A percentile compares a stretch with the other conserved stretches of the same genome.
Evolutionary conservation across 2,888 invertebrate species (phyloP).

Genomic region (Ophion costatus): DNA sequence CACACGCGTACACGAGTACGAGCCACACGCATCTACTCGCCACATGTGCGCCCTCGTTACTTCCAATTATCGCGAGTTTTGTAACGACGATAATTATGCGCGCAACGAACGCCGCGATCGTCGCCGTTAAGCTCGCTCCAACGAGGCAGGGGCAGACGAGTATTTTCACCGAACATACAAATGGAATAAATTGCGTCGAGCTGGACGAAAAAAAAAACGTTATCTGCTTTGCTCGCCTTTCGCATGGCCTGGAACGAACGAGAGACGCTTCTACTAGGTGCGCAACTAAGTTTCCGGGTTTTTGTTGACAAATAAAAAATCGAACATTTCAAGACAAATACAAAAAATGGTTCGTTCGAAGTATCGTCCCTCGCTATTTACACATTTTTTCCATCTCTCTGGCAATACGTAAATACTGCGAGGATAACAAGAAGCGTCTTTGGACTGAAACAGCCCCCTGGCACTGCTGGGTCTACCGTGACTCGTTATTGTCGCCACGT

Average conservation of each 20-base stretch:
- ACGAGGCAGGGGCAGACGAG: not conserved
- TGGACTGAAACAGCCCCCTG: too few species aligned
- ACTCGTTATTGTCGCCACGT: too few species aligned
- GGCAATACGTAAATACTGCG: too few species aligned
- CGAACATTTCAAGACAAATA: too few species aligned
- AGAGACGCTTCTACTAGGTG: too few species aligned
- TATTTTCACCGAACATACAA: not conserved
- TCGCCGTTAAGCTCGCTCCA: constrained; percentile 23
- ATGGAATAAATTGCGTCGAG: constrained; percentile 3
- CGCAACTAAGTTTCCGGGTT: too few species aligned
- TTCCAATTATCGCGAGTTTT: constrained; percentile 53
- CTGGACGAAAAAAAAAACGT: not conserved
- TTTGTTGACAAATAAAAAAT: too few species aligned
- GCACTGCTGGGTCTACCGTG: too few species aligned
- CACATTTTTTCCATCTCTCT: too few species aligned
- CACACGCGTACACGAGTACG: not conserved
- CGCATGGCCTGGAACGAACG: not conserved
- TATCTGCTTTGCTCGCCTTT: not conserved
- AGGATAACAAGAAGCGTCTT: too few species aligned
- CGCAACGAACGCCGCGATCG: constrained; percentile 12
- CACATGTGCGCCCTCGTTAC: constrained; percentile 37
- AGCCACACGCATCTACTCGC: constrained; percentile 8
- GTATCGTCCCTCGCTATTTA: too few species aligned
- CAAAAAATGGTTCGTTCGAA: too few species aligned
- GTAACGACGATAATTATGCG: constrained; percentile 49